A percentile compares a stretch with the other conserved stretches of the same genome.
These are phyloP conservation scores for Lordiphosa fenestrarum DNA, from an alignment of 2,888 invertebrate genomes.

Conservation along the genomic window DNA sequence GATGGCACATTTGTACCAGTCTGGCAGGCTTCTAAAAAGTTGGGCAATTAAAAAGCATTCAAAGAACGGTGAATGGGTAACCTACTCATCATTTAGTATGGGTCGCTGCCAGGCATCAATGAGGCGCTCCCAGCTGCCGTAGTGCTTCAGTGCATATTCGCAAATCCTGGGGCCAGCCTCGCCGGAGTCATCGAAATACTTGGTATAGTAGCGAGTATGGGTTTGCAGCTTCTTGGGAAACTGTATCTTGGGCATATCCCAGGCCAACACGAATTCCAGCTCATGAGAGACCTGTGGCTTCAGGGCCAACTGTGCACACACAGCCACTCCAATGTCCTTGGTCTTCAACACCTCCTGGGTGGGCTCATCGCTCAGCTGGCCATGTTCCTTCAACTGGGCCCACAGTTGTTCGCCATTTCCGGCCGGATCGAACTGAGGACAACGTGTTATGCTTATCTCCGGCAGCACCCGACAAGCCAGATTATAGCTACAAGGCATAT, in stretches of 20 bases:
- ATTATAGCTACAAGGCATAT: conserved; percentile 84
- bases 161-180: conserved; percentile 88
- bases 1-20: conserved; percentile 97
- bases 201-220: conserved; percentile 90
- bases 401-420: conserved; percentile 87
- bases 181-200: conserved; percentile 88
- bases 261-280: conserved; percentile 88
- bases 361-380: conserved; percentile 82
- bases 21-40: conserved; percentile 84
- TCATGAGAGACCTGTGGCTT: conserved; percentile 81
- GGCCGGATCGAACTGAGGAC: conserved; percentile 85
- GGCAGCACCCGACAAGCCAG: conserved; percentile 79
- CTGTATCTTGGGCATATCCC: conserved; percentile 95
- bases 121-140: conserved; percentile 89
- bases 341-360: conserved; percentile 77
- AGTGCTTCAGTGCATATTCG: conserved; percentile 88
- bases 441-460: conserved; percentile 82
- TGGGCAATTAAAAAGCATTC: not conserved
- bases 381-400: conserved; percentile 87
- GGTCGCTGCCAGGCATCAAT: conserved; percentile 93
- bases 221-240: conserved; percentile 86
- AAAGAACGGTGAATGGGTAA: not conserved
- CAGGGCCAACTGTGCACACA: conserved; percentile 85
- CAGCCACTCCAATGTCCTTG: conserved; percentile 86
- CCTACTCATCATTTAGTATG: conserved; percentile 88